These are phyloP conservation scores for Saturnia japonica DNA, from an alignment of 2,888 invertebrate species.

Conservation along the genomic window DNA sequence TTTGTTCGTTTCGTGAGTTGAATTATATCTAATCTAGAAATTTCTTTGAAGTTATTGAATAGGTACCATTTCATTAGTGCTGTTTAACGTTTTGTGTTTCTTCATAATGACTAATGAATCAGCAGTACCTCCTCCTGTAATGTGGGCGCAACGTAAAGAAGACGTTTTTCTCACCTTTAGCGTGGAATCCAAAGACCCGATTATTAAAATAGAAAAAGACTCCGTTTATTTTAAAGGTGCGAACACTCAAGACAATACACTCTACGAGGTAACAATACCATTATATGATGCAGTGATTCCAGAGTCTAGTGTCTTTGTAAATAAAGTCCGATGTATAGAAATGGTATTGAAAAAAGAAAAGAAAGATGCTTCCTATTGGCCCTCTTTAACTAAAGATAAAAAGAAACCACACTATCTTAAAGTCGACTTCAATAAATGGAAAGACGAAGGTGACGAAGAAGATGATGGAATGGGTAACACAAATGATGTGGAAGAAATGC, in stretches of 20 bases:
- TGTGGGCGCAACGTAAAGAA: slow-evolving; percentile 96
- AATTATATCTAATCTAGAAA: slow-evolving; percentile 34
- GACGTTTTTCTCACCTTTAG: slow-evolving; percentile 94
- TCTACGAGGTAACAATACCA: slow-evolving; percentile 93
- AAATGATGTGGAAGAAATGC: slow-evolving; percentile 86
- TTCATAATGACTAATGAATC: slow-evolving; percentile 75
- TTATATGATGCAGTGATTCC: slow-evolving; percentile 91
- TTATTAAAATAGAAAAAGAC: slow-evolving; percentile 88
- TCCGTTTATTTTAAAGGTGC: slow-evolving; percentile 91
- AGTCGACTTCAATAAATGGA: slow-evolving; percentile 99
- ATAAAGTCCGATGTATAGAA: slow-evolving; percentile 89
- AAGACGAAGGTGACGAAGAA: slow-evolving; percentile 97
- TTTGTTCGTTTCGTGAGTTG: slow-evolving; percentile 16
- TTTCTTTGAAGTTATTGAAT: slow-evolving; percentile 20
- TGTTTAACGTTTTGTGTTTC: slow-evolving; percentile 20
- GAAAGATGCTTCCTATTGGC: slow-evolving; percentile 92
- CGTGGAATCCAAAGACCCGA: slow-evolving; percentile 93
- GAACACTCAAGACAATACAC: slow-evolving; percentile 91
- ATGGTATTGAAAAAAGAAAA: slow-evolving; percentile 87
- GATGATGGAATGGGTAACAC: slow-evolving; percentile 64
- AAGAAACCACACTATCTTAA: slow-evolving; percentile 97
- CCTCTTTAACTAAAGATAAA: slow-evolving; percentile 91
- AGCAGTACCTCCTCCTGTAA: slow-evolving; percentile 88
- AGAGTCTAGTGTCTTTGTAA: slow-evolving; percentile 87
- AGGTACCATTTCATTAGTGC: slow-evolving; percentile 26